These are phyloP conservation scores for Acanthosepion pharaonis DNA, from an alignment of 2,888 invertebrate species.

Conservation along the genomic window DNA sequence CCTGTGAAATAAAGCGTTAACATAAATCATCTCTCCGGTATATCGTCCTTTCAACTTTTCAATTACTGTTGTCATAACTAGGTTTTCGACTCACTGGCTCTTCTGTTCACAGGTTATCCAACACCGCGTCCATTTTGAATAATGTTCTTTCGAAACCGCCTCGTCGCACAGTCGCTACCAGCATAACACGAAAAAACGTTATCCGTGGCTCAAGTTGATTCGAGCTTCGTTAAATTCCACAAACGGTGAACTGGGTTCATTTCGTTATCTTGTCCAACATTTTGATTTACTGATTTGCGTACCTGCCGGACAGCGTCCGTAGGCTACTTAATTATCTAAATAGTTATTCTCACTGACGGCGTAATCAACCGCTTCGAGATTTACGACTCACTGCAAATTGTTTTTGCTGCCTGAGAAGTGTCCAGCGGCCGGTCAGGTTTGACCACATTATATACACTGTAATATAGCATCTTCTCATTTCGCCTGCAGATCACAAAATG, in stretches of 20 bases:
- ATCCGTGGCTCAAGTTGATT: background rate
- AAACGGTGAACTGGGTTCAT: background rate
- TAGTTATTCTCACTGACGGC: background rate
- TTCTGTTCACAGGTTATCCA: background rate
- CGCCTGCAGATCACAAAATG: background rate
- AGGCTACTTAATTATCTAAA: background rate
- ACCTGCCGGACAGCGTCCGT: background rate
- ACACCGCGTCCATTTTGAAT: background rate
- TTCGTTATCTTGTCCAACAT: background rate
- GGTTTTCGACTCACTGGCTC: background rate
- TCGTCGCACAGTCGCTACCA: background rate
- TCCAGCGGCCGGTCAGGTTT: background rate
- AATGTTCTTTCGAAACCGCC: background rate
- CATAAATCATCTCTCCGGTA: background rate
- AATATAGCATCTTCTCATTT: background rate
- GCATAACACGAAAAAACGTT: background rate
- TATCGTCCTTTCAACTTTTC: background rate
- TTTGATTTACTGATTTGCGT: background rate
- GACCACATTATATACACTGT: background rate
- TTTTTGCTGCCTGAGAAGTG: background rate
- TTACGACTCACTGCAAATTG: background rate
- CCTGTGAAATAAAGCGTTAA: too few relatives aligned
- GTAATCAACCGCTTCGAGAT: background rate
- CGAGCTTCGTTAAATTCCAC: background rate
- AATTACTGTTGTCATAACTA: background rate